Base-by-base conservation (phyloP, 1,140 invertebrate genomes). In the Anastrepha obliqua region DNA sequence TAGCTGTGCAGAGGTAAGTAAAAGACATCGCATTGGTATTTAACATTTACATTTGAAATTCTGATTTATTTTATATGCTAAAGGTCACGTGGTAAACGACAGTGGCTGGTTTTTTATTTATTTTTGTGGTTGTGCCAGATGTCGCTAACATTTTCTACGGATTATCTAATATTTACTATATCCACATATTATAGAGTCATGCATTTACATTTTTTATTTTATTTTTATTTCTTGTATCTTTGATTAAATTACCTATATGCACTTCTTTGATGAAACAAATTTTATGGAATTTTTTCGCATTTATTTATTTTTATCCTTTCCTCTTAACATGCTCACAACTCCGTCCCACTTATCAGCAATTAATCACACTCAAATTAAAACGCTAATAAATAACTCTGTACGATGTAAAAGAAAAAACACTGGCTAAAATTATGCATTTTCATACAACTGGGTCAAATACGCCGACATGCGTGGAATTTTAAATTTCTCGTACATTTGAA, bases 371-470 rank as follows among this genome's bases (percentile, higher is more conserved):
- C 13, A 55, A 81, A 3, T 55, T 55, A 81, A 81, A 81, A 29
- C 29, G 29, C 44, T 42, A 20, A 55, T n/a, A 55, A 55, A 81
- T 29, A 29, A 29, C 29, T 29, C 29, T 29, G 29, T 29, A 29
- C 29, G 29, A 29, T 29, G 29, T 29, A 29, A 81, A n/a, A 81
- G 55, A 58, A 20, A 29, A 8, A 70, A 7, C 9, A n/a, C 0
- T 2, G 4, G 2, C 17, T 42, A 78, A 78, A 78, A 78, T 55
- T 78, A 44, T 51, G 74, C 47, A 9, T 20, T 20, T 81, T 81
- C 47, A 15, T 11, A 55, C n/a, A 81, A 81, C 74, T 81, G 74
- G 74, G 74, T 81, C 74, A 55, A 81, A 81, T 81, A 17, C 29
- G 44, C 74, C 74, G 20, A 20, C 74, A 20, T 81, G 47, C 42